Evolutionary conservation across 64 coral and sea anemone species (phyloP).

Genomic region (Cladopsammia gracilis): DNA sequence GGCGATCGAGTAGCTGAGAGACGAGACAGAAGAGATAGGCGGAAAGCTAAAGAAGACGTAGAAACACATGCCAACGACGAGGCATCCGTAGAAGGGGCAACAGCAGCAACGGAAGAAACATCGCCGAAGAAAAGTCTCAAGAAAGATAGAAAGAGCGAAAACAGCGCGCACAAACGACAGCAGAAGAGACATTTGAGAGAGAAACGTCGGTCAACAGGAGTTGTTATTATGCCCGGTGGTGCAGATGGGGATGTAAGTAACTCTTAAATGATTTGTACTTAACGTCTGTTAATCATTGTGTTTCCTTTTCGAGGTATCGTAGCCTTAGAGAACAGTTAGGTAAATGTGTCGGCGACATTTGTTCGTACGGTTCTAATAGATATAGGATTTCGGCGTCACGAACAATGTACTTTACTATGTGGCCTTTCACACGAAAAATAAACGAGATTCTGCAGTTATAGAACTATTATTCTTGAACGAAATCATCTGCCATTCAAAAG

Average conservation of each 20-base stretch:
- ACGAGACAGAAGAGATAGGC: conserved; percentile 71
- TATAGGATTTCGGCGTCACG: conserved; percentile 33
- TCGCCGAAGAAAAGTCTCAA: conserved; percentile 89
- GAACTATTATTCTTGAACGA: not conserved
- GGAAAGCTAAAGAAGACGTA: conserved; percentile 78
- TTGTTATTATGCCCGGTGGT: conserved; percentile 96
- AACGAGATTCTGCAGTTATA: conserved; percentile 11
- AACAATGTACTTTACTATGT: not conserved
- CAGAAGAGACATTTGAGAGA: conserved; percentile 95
- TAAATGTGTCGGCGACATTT: not conserved
- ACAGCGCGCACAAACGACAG: conserved; percentile 78
- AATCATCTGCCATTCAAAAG: not conserved
- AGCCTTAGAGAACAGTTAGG: not conserved
- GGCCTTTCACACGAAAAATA: not conserved
- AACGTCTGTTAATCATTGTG: not conserved
- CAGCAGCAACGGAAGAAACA: conserved; percentile 78
- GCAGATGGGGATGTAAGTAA: conserved; percentile 86
- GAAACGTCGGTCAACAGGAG: conserved; percentile 95
- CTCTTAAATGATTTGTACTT: not conserved
- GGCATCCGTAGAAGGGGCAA: conserved; percentile 66
- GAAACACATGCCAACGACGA: conserved; percentile 76
- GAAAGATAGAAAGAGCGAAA: conserved; percentile 93
- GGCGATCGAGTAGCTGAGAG: conserved; percentile 74
- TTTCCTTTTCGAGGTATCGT: not conserved
- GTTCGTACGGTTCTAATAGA: not conserved